A percentile compares a stretch with the other conserved stretches of the same genome.
Conservation (phyloP, 2,888 invertebrate species). For the Tetragonisca angustula region DNA sequence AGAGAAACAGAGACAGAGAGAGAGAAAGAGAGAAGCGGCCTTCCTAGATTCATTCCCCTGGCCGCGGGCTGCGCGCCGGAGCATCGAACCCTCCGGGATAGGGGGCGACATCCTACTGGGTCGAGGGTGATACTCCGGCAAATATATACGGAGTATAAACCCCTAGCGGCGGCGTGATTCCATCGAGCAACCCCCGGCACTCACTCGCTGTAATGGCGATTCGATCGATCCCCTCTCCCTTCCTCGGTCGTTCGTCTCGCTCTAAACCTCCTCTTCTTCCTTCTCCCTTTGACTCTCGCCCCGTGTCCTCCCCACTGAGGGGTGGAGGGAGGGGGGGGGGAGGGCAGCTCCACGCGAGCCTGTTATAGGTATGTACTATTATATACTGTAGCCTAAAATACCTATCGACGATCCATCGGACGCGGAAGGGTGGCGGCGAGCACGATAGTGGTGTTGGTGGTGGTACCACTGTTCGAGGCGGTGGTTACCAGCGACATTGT, state of each 20-base stretch:
- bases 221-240: conserved; percentile 79
- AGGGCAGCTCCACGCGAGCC: conserved; percentile 52
- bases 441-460: conserved; percentile 29
- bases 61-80: conserved; percentile 62
- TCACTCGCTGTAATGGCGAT: conserved; percentile 83
- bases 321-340: conserved; percentile 2
- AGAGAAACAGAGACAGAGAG: not conserved
- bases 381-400: conserved; percentile 74
- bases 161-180: conserved; percentile 82
- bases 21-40: conserved; percentile 24
- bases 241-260: conserved; percentile 52
- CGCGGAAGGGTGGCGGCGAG: conserved; percentile 58
- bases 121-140: conserved; percentile 81
- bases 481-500: conserved; percentile 62
- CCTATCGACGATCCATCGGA: conserved; percentile 73
- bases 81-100: conserved; percentile 73
- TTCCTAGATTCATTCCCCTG: conserved; percentile 70
- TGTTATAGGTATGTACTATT: conserved; percentile 72
- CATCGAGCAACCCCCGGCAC: conserved; percentile 78
- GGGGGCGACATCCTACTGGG: conserved; percentile 74
- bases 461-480: conserved; percentile 42
- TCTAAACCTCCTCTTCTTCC: conserved; percentile 74
- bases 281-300: conserved; percentile 63
- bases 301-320: conserved; percentile 45
- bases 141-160: conserved; percentile 82